Evolutionary conservation across 1,140 invertebrate species (phyloP).

Genomic region (Marisa cornuarietis): DNA sequence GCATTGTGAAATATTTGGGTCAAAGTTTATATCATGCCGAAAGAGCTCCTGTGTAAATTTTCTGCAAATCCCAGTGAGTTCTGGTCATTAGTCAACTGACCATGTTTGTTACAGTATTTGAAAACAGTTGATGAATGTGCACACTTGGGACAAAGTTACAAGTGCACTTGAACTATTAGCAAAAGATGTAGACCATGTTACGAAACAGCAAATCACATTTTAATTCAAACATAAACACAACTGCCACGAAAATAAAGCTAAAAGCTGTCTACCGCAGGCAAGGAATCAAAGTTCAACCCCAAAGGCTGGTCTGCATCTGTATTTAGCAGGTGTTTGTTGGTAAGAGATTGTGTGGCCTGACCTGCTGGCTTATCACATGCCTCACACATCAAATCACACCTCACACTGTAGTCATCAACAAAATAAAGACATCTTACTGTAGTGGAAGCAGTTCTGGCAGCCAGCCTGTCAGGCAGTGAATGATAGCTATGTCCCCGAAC

Average conservation of each 20-base stretch:
- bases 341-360: no score
- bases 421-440: slow-evolving; percentile 55
- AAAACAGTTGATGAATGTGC: no score
- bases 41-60: no score
- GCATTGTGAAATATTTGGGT: no score
- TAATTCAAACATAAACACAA: neutral
- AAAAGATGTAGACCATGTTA: neutral
- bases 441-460: slow-evolving; percentile 65
- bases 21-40: no score
- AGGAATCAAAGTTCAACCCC: neutral
- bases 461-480: slow-evolving; percentile 65
- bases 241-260: neutral
- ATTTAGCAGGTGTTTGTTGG: no score
- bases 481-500: slow-evolving; percentile 64
- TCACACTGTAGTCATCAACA: neutral
- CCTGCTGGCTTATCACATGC: no score
- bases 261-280: neutral
- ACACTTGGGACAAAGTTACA: neutral
- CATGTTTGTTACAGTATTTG: neutral
- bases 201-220: neutral
- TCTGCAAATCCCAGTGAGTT: no score
- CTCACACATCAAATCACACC: neutral
- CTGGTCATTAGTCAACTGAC: no score
- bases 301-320: no score
- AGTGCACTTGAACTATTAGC: neutral